These are phyloP conservation scores for Hipposideros larvatus DNA, from an alignment of 2,797 vertebrate genomes.

Conservation along the genomic window DNA sequence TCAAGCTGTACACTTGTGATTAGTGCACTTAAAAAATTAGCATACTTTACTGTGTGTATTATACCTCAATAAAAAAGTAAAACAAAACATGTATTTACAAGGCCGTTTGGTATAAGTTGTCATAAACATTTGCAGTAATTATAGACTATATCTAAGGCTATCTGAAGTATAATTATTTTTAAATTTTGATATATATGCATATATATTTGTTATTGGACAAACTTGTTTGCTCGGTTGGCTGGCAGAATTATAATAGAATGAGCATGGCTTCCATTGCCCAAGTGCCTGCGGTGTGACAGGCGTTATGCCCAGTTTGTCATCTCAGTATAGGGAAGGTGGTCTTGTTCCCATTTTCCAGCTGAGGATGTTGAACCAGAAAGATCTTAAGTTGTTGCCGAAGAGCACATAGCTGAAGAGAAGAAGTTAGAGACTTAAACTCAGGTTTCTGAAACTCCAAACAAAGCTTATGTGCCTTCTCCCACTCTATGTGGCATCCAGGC, in stretches of 20 bases:
- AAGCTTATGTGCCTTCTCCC: neutral
- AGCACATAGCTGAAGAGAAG: neutral
- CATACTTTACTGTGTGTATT: neutral
- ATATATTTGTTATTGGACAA: neutral
- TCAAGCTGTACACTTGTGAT: neutral
- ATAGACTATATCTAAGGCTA: neutral
- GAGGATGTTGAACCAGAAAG: neutral
- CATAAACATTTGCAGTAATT: neutral
- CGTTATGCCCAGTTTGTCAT: neutral
- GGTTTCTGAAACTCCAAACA: neutral
- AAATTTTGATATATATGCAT: neutral
- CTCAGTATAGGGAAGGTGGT: neutral
- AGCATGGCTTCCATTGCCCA: neutral
- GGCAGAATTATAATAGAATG: no score
- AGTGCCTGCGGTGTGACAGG: neutral
- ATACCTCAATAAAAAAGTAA: neutral
- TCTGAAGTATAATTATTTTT: neutral
- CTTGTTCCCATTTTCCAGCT: neutral
- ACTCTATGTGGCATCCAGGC: neutral
- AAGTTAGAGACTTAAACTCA: constrained; percentile 5
- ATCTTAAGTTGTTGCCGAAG: neutral
- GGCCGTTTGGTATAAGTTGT: neutral
- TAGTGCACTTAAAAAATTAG: neutral
- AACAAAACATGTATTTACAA: constrained; percentile 31
- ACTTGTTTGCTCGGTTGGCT: neutral